These are phyloP conservation scores for Byasa hedistus DNA, from an alignment of 2,888 invertebrate genomes.

Conservation along the genomic window DNA sequence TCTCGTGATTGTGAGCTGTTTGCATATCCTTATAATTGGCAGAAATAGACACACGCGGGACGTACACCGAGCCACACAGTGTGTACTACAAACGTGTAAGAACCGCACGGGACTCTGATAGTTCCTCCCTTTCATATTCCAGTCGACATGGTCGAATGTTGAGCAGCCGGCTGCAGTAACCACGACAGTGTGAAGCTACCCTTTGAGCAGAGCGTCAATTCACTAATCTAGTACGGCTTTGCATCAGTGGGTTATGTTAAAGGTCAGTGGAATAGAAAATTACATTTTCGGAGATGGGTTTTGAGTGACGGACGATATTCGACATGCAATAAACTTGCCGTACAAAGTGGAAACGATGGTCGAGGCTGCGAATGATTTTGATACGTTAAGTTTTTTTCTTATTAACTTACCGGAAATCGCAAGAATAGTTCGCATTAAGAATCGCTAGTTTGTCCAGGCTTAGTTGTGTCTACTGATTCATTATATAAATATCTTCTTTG, in stretches of 20 bases:
- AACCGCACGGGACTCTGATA: background rate
- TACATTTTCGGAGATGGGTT: slow-evolving; percentile 28
- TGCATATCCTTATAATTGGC: slow-evolving; percentile 55
- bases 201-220: slow-evolving; percentile 25
- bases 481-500: no score
- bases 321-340: slow-evolving; percentile 21
- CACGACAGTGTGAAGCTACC: slow-evolving; percentile 6
- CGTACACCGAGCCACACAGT: slow-evolving; percentile 27
- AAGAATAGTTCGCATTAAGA: no score
- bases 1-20: slow-evolving; percentile 52
- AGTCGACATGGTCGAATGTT: slow-evolving; percentile 5
- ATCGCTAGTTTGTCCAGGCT: no score
- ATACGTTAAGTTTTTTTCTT: no score
- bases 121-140: background rate
- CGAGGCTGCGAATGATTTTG: no score
- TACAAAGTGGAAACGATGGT: no score
- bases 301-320: slow-evolving; percentile 19
- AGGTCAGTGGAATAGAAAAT: slow-evolving; percentile 28
- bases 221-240: slow-evolving; percentile 28
- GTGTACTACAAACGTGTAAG: background rate
- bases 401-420: no score
- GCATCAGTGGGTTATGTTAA: slow-evolving; percentile 24
- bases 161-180: background rate
- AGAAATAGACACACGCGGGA: slow-evolving; percentile 41
- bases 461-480: no score